A percentile compares a stretch with the other conserved stretches of the same genome.
Conservation (phyloP, 2,113 vertebrate genomes). For the Triplophysa tibetana region DNA sequence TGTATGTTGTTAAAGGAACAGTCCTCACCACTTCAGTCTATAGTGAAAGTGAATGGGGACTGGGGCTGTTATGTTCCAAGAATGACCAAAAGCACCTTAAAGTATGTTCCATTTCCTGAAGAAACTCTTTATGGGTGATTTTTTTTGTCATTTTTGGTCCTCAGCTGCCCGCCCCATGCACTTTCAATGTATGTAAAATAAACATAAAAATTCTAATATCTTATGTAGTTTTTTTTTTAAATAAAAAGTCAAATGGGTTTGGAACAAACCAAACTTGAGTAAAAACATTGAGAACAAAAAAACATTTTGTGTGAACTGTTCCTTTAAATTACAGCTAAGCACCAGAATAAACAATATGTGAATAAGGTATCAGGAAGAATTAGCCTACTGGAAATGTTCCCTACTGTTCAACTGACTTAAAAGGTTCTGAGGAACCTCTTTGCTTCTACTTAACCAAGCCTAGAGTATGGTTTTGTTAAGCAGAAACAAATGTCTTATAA, state of each 20-base stretch:
- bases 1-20: not conserved
- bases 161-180: not conserved
- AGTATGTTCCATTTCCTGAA: not conserved
- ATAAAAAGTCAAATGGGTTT: not conserved
- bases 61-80: too few species aligned
- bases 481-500: slow-evolving; percentile 6
- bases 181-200: not conserved
- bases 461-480: slow-evolving; percentile 16
- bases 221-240: too few species aligned
- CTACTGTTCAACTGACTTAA: slow-evolving; percentile 13
- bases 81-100: not conserved
- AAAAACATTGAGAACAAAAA: not conserved
- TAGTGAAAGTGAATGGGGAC: not conserved
- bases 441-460: slow-evolving; percentile 25
- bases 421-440: not conserved
- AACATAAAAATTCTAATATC: too few species aligned
- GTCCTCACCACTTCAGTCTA: not conserved
- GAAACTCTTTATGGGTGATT: not conserved
- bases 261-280: not conserved
- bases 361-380: slow-evolving; percentile 17
- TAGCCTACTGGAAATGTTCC: slow-evolving; percentile 20
- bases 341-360: not conserved
- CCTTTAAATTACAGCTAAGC: not conserved
- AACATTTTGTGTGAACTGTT: not conserved
- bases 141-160: not conserved